These are phyloP conservation scores for Electrona antarctica DNA, from an alignment of 2,113 vertebrate genomes.

Conservation along the genomic window DNA sequence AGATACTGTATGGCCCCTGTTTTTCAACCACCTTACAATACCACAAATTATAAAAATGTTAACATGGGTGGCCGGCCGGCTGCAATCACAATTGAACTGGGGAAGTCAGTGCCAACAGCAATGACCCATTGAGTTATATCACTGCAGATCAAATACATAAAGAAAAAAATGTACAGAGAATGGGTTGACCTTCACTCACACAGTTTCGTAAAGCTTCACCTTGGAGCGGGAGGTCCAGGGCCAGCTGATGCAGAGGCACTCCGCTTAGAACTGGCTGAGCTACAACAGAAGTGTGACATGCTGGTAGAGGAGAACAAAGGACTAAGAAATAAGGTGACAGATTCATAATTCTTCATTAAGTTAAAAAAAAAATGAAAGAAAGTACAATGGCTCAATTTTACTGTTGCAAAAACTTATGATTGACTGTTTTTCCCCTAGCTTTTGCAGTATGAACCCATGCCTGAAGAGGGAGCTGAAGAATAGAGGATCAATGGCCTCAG, in stretches of 20 bases:
- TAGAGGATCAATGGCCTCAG: conserved; percentile 44
- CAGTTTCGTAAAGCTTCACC: conserved; percentile 94
- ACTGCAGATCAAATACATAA: background rate
- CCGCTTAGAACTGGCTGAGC: conserved; percentile 85
- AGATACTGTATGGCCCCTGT: too few relatives aligned
- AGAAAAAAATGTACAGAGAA: too few relatives aligned
- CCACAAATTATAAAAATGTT: too few relatives aligned
- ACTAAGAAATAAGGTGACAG: conserved; percentile 86
- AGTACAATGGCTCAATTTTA: background rate
- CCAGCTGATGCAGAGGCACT: conserved; percentile 84
- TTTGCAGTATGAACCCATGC: conserved; percentile 85
- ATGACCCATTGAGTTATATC: background rate
- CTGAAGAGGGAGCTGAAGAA: conserved; percentile 82
- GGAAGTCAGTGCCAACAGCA: background rate
- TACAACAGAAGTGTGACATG: conserved; percentile 88
- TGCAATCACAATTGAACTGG: background rate
- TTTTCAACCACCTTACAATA: too few relatives aligned
- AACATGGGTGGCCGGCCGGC: background rate
- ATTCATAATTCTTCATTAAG: too few relatives aligned
- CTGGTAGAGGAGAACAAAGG: conserved; percentile 91
- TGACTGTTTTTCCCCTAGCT: conserved; percentile 75
- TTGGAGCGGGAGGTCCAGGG: conserved; percentile 83
- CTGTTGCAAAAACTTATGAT: background rate
- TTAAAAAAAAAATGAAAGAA: background rate
- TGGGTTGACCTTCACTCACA: conserved; percentile 70